Base-by-base conservation (phyloP, 37 sponge, comb jelly and placozoan genomes). In the Cliona cf. orientalis region DNA sequence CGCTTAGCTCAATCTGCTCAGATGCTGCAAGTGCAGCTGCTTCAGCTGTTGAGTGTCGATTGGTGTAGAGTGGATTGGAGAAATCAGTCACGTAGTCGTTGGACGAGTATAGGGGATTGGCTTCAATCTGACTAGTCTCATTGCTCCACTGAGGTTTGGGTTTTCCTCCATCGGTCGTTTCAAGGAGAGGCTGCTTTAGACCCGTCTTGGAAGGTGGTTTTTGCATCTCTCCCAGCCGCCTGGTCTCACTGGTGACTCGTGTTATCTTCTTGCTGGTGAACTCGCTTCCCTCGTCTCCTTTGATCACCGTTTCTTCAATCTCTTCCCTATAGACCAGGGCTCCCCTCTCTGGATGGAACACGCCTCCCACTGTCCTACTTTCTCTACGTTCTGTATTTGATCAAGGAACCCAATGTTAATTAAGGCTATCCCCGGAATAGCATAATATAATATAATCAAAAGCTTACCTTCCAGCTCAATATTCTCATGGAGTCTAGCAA, bases 81-180 rank as follows among this genome's bases (percentile, higher is more conserved):
- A 87, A 92, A 39, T 87, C 92, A 2, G 62, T 69, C 3, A 59
- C 76, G 46, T 92, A 92, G 25, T 87, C 89, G 5, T 55, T 65
- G 23, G 86, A 23, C 1, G 92, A 79, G 58, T 92, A 92, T 45
- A 92, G 85, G 26, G 89, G 92, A 66, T 87, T 92, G 26, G 17
- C 64, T 22, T 87, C 88, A 0, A 75, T 42, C n/a, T n/a, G n/a
- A n/a, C n/a, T n/a, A n/a, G n/a, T n/a, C 42, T 70, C 53, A 4
- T 73, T 58, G 9, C 63, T 65, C 4, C 66, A 69, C 66, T 74
- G 66, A 1, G 74, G 69, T 35, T 72, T 22, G 25, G 33, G 76
- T n/a, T n/a, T n/a, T n/a, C n/a, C n/a, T n/a, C n/a, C n/a, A 37
- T 74, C 76, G 34, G 53, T 42, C 2, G 49, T 4, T 36, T 69